These are phyloP conservation scores for Myrmecophaga tridactyla DNA, from an alignment of 2,113 vertebrate species.

Conservation along the genomic window DNA sequence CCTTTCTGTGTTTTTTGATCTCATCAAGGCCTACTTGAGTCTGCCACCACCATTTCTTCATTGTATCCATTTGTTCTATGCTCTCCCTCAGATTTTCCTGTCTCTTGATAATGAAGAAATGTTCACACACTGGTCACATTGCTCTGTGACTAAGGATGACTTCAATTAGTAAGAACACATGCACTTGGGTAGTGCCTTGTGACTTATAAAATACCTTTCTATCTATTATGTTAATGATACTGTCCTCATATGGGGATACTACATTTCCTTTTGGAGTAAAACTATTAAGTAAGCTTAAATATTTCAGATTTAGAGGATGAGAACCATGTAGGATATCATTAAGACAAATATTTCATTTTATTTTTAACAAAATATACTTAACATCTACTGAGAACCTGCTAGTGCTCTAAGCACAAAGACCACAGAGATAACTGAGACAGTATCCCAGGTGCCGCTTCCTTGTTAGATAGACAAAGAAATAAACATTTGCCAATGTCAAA, in stretches of 20 bases:
- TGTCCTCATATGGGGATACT: not conserved
- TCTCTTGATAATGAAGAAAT: not conserved
- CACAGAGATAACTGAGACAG: not conserved
- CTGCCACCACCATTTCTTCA: too few species aligned
- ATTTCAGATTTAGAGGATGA: not conserved
- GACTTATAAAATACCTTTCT: not conserved
- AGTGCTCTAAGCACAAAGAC: not conserved
- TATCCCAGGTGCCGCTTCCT: not conserved
- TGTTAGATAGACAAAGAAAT: not conserved
- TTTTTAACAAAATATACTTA: not conserved
- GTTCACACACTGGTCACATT: fast-evolving
- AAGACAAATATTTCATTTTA: not conserved
- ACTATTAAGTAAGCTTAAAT: not conserved
- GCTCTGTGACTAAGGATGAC: not conserved
- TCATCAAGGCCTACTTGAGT: not conserved
- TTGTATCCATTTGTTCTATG: not conserved
- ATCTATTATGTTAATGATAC: not conserved
- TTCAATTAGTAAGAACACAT: not conserved
- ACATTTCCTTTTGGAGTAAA: not conserved
- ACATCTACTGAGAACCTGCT: not conserved
- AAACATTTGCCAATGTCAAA: not conserved
- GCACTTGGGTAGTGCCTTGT: too few species aligned
- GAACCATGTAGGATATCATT: not conserved
- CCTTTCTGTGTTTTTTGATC: not conserved
- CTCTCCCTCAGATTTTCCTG: not conserved